Evolutionary conservation across 2,888 invertebrate genomes (phyloP).

Genomic region (Drosophila paucipuncta): DNA sequence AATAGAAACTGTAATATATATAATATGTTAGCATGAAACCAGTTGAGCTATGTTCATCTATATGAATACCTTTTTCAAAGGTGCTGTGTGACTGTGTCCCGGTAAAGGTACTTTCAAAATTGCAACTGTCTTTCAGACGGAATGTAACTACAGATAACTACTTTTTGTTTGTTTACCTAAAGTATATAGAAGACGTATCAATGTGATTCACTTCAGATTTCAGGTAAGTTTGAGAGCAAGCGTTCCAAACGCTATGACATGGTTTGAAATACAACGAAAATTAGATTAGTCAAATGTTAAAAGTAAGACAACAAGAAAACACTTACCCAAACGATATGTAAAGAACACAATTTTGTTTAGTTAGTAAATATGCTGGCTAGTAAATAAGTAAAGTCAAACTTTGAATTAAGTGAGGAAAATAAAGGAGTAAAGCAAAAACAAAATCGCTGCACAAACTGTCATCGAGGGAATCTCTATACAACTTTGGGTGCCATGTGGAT

Average conservation of each 20-base stretch:
- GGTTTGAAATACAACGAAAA: neutral
- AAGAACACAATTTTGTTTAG: neutral
- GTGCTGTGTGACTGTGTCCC: no score
- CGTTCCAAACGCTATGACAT: neutral
- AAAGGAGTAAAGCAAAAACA: slow-evolving; percentile 2
- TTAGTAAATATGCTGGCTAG: slow-evolving; percentile 3
- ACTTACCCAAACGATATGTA: neutral
- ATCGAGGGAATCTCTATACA: slow-evolving; percentile 13
- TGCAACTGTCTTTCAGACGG: no score
- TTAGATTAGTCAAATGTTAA: neutral
- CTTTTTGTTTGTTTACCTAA: no score
- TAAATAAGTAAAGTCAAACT: slow-evolving; percentile 29
- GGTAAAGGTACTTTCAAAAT: no score
- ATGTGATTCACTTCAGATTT: neutral
- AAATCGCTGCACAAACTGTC: slow-evolving; percentile 30
- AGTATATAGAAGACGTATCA: no score
- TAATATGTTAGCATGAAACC: no score
- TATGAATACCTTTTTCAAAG: no score
- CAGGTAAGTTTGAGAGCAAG: neutral
- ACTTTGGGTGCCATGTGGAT: slow-evolving; percentile 3
- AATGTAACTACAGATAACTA: no score
- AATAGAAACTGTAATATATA: no score
- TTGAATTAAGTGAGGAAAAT: slow-evolving; percentile 14
- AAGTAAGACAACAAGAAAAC: neutral
- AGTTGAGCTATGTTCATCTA: no score